Base-by-base conservation (phyloP, 2,797 vertebrate species). In the Peromyscus melanophrys region DNA sequence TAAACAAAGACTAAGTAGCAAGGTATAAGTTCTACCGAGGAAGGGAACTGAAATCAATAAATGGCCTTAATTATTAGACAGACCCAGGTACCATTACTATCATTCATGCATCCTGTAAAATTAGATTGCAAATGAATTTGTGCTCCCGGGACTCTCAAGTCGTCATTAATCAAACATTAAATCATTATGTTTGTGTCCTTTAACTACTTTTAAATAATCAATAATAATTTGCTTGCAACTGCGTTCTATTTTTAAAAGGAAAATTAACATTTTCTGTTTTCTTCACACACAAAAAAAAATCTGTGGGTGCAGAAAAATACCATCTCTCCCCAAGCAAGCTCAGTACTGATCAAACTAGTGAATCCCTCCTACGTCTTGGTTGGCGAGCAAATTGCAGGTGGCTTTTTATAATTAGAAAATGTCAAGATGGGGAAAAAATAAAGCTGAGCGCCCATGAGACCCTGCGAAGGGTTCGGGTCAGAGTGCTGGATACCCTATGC, bases 371-470 rank as follows among this genome's bases (percentile, higher is more conserved):
- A 59, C 0, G 1, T 71, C 63, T 65, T 80, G 61, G 59, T 63
- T 43, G 52, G 1, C 0, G 1, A 23, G 65, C 43, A 95, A 69
- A 89, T 12, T 73, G 69, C 75, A 67, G 27, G n/a, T 75, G 67
- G 3, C 55, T 90, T 85, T 83, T 75, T 43, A 65, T 85, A 91
- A 93, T 59, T 87, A 90, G 67, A 37, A 89, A 85, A 43, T 69
- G 59, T 89, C 96, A 83, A 89, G 92, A 80, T 23, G 52, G 21
- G 31, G 1, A 9, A 13, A n/a, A n/a, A 13, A n/a, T 59, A n/a
- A 84, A 57, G 12, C 29, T 40, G 27, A 23, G 40, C 1, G 1
- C 8, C 0, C n/a, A n/a, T n/a, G 49, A 76, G 37, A 71, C 2
- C 1, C 65, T 2, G 1, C 1, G 4, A 40, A 29, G 57, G 1